Conservation (phyloP, 2,888 invertebrate genomes). For the Drosophila seclusa region DNA sequence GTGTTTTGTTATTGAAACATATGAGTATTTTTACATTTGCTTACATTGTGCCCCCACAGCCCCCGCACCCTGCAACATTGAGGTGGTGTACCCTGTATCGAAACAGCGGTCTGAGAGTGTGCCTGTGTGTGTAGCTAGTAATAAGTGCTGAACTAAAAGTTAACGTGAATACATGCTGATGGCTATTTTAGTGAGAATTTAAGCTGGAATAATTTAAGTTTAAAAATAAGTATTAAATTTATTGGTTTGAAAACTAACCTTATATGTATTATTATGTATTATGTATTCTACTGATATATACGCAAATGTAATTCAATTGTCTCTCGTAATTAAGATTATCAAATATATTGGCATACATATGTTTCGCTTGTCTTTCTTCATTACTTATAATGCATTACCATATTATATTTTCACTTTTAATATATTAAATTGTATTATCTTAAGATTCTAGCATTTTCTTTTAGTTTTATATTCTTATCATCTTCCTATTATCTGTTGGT, state of each 20-base stretch:
- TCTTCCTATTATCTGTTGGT: too few species aligned
- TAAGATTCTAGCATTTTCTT: too few species aligned
- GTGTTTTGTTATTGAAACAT: conserved; percentile 81
- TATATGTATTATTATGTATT: not conserved
- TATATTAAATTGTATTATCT: not conserved
- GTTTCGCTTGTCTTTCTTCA: not conserved
- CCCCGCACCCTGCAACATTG: conserved; percentile 21
- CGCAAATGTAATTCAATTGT: not conserved
- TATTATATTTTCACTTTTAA: accelerated
- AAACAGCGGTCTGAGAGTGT: not conserved
- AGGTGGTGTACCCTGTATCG: conserved; percentile 26
- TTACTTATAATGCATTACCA: not conserved
- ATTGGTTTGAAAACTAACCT: not conserved
- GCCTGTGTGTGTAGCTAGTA: not conserved
- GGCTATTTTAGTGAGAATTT: not conserved
- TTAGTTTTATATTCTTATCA: too few species aligned
- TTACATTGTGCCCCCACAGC: conserved; percentile 30
- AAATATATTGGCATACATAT: too few species aligned
- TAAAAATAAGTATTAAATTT: not conserved
- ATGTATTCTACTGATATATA: too few species aligned
- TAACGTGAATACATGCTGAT: not conserved
- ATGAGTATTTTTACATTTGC: conserved; percentile 63
- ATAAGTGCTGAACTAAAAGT: not conserved
- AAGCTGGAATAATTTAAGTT: not conserved
- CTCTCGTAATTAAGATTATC: not conserved